Evolutionary conservation across 1,140 invertebrate genomes (phyloP), one percentile per base, ranked within the genome.

Genomic region (Reticulitermes speratus): DNA sequence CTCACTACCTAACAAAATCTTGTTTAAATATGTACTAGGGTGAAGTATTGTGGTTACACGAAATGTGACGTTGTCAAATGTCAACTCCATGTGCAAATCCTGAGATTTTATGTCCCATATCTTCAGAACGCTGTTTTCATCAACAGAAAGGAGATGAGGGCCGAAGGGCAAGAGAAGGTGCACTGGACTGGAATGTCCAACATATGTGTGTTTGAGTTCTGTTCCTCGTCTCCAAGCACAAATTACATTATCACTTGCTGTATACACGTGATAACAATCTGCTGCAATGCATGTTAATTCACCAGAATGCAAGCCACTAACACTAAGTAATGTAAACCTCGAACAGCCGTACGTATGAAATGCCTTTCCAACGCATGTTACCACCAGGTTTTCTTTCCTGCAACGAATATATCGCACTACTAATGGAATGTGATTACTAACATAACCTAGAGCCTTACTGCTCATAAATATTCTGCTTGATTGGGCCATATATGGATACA

Each of bases 11-110:
- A 99, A 91, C n/a, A 99, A 90, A 83, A 99, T 94, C 92, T 99
- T 99, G 90, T 99, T 99, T 5, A 98, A 90, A 90, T 99, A 99
- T 0, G 98, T 98, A 82, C 93, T 94, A 5, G 98, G 98, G 93
- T 99, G 98, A 83, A 96, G 91, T 3, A 98, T 87, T 0, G 95
- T 92, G 0, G 96, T 95, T 21, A 99, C 95, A 89, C 94, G 92
- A 90, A 99, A 98, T 25, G 90, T 90, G 0, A 93, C 90, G n/a
- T 93, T 91, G 87, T 94, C 93, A 89, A 98, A 98, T n/a, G 91
- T 92, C 0, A 96, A 89, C 88, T 96, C 95, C 44, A 95, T 88
- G 88, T 94, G 92, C 25, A 95, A 89, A 84, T 94, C 93, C 90
- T 96, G 95, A 0, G 94, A 92, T 88, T 95, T 95, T 3, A 98